Base-by-base conservation (phyloP, 2,113 vertebrate species). In the Siniperca chuatsi region DNA sequence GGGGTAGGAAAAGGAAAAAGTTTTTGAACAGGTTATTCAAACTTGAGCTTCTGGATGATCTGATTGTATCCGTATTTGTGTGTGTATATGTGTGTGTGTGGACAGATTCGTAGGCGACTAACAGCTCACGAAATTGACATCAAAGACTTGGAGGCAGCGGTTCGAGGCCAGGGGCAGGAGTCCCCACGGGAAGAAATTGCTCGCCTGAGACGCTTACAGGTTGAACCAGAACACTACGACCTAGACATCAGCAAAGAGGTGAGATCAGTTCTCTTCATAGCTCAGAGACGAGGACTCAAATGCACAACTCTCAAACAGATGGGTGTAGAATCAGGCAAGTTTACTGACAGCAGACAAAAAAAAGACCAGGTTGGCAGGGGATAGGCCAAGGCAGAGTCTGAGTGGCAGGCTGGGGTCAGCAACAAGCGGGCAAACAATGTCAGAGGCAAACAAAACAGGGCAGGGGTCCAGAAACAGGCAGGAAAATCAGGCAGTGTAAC, bases 71-170 rank as follows among this genome's bases (percentile, higher is more conserved):
- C 35, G 4, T 66, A 6, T 75, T 3, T 60, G 23, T 54, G 16
- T 57, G 21, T 61, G 16, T 64, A n/a, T 80, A 29, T 78, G 57
- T 70, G 62, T 71, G 9, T 87, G 69, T 68, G 40, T 84, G 65
- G 1, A 4, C 81, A 99, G 98, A 96, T 98, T 8, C 96, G 97
- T 12, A 95, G 97, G 44, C 96, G 98, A 87, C 95, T 97, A 69
- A 99, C 98, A 77, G 95, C 98, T 88, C 97, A 99, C 0, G 98
- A 99, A 89, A 97, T 99, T 55, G 98, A 99, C 78, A 99, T 99
- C 90, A 98, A 97, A 4, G 97, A 97, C 89, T 91, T 99, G 87
- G 98, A 99, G 92, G 95, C 96, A 0, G 98, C 97, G 0, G 95
- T 99, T 65, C 95, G 97, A 37, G 96, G 95, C 3, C 94, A 93